Evolutionary conservation across 2,888 invertebrate species (phyloP).

Genomic region (Limnephilus marmoratus): DNA sequence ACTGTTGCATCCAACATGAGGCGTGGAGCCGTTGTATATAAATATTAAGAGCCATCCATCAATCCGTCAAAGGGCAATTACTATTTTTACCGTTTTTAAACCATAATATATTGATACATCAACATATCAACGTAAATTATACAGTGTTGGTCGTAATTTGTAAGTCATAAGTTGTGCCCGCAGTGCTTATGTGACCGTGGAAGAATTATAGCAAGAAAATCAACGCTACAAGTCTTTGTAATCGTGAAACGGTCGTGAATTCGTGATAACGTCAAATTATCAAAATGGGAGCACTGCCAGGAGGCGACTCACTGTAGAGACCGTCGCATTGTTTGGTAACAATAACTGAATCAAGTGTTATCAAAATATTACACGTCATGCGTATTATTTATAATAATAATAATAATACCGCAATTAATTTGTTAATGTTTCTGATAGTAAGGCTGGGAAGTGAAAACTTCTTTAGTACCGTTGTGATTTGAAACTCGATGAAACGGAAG

Average conservation of each 20-base stretch:
- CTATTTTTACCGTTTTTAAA: not conserved
- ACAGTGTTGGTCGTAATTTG: not conserved
- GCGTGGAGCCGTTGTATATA: not conserved
- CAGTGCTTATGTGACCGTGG: not conserved
- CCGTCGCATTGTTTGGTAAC: not conserved
- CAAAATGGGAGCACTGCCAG: not conserved
- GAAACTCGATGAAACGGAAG: no score
- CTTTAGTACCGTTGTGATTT: no score
- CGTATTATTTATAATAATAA: not conserved
- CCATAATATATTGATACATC: not conserved
- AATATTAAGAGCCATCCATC: not conserved
- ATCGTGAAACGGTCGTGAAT: not conserved
- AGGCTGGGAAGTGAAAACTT: not conserved
- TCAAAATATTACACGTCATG: no score
- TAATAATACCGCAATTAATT: not conserved
- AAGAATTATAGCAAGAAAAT: not conserved
- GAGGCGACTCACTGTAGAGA: not conserved
- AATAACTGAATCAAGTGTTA: not conserved
- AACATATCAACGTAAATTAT: not conserved
- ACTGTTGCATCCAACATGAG: not conserved
- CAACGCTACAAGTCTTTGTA: not conserved
- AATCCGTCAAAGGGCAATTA: not conserved
- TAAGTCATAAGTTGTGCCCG: not conserved
- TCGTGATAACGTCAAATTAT: not conserved
- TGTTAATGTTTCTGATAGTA: not conserved